Base-by-base conservation (phyloP, 2,113 vertebrate genomes). In the Brienomyrus brachyistius region DNA sequence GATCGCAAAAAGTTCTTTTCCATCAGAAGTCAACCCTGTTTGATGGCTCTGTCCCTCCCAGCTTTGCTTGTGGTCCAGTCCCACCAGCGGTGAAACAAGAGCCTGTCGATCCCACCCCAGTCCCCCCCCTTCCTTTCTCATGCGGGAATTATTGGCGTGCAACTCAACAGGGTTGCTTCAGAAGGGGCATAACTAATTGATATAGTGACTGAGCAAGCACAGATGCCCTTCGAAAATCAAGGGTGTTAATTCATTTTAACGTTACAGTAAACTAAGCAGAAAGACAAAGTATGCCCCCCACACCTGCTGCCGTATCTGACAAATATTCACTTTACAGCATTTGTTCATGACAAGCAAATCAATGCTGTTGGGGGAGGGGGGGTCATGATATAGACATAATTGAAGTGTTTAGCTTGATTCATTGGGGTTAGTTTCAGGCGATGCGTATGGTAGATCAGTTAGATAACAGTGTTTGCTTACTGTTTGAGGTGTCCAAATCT, bases 371-470 rank as follows among this genome's bases (percentile, higher is more conserved):
- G 35, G 50, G 85, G 31, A 15, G 56, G 52, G 43, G 40, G 93
- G 93, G 94, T 94, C 92, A 94, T 91, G 91, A 91, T 93, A 89
- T 93, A 92, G 94, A 90, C 94, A 91, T 93, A 92, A 94, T 91
- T 93, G 90, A 95, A 94, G 93, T 93, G 94, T 94, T 95, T 90
- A 47, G 82, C 93, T 94, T 91, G 93, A 95, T 95, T 95, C 95
- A 95, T 95, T 94, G 94, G 95, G 94, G 94, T 95, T 94, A 95
- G 90, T 91, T 90, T 89, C 90, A 94, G 95, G 93, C 94, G 94
- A 93, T 86, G 87, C 93, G 94, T 94, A 92, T 91, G 21, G 54
- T 19, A 85, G 77, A 48, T 80, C 87, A 21, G 35, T 54, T 11
- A 43, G 56, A 88, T 62, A 88, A 17, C 54, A 4, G n/a, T 62